phyloP scores from a whole-genome alignment of 2,113 vertebrate genomes.

The Lathamus discolor region DNA sequence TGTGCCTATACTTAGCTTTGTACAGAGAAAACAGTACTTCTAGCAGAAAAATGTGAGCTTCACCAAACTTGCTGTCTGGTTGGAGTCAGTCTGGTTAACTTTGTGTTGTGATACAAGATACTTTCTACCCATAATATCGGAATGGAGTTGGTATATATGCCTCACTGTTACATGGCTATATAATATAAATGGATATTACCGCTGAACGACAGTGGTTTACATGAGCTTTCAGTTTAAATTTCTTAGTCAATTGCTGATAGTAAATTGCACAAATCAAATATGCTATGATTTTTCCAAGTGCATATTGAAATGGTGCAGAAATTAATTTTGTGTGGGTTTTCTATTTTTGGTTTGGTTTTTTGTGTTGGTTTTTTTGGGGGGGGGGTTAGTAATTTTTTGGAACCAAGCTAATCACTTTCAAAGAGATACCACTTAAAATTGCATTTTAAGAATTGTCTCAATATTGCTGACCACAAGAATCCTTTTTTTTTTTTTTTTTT shows the following conservation, averaged over 20 bases:
- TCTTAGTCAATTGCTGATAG: background rate
- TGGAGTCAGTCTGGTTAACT: background rate
- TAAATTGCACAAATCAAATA: background rate
- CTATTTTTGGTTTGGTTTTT: background rate
- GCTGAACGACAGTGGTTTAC: background rate
- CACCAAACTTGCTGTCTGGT: background rate
- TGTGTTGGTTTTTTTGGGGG: too few relatives aligned
- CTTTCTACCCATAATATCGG: background rate
- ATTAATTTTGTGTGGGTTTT: background rate
- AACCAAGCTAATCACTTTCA: background rate
- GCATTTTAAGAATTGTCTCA: background rate
- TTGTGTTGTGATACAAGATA: background rate
- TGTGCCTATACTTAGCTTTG: background rate
- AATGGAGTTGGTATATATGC: background rate
- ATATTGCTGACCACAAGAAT: background rate
- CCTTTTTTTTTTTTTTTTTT: background rate
- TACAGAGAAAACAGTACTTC: background rate
- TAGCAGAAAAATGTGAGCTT: background rate
- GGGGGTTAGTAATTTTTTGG: background rate
- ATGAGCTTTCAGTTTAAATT: background rate
- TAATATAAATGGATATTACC: background rate
- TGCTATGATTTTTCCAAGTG: background rate
- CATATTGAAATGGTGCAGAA: background rate
- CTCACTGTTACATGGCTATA: background rate
- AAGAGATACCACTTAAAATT: background rate